phyloP scores from a whole-genome alignment of 1,140 invertebrate genomes.

The Diuraphis noxia region DNA sequence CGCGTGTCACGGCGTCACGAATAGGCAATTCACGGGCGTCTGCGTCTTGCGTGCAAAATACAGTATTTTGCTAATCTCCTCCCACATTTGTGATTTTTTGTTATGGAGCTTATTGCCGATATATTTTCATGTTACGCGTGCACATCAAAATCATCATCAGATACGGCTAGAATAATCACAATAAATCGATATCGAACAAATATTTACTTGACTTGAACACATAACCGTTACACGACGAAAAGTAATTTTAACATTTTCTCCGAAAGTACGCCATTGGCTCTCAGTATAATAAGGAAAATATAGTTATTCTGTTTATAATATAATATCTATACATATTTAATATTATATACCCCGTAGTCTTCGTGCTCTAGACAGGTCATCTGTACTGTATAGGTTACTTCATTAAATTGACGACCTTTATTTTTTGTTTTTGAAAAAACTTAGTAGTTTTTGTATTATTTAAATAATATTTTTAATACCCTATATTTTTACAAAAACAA shows the following conservation, averaged over 20 bases:
- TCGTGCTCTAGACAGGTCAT: not conserved
- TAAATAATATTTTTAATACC: not conserved
- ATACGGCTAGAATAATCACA: not conserved
- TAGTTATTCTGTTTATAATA: not conserved
- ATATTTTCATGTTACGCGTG: not conserved
- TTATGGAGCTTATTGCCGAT: not conserved
- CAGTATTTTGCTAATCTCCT: conserved; percentile 26
- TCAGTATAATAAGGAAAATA: not conserved
- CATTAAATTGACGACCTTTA: no score
- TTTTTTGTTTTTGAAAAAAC: not conserved
- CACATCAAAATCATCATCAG: not conserved
- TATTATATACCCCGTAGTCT: not conserved
- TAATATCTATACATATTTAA: not conserved
- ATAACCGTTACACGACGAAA: not conserved
- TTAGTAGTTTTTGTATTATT: no score
- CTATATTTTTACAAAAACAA: not conserved
- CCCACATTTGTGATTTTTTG: not conserved
- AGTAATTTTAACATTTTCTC: not conserved
- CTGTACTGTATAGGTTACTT: not conserved
- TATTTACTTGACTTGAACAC: not conserved
- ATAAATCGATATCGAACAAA: not conserved
- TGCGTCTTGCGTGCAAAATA: conserved; percentile 40
- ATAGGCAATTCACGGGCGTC: conserved; percentile 50
- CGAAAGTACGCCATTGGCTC: not conserved
- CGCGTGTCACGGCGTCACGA: conserved; percentile 19